Evolutionary conservation across 37 sponge, comb jelly and placozoan species (phyloP).

Genomic region (Dysidea cf. avara): DNA sequence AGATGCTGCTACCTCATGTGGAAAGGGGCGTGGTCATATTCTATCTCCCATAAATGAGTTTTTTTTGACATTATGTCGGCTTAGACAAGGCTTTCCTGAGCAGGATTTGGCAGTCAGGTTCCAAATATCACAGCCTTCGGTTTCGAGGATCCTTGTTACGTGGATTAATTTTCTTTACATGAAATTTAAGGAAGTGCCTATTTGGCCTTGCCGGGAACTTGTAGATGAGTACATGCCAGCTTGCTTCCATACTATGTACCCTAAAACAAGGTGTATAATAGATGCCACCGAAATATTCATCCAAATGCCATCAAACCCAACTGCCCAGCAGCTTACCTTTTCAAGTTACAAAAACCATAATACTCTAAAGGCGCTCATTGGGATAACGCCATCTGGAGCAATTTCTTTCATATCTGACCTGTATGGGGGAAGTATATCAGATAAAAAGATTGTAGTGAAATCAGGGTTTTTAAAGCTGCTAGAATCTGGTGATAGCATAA

Average conservation of each 20-base stretch:
- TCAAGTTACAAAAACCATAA: no score
- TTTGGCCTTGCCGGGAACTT: neutral
- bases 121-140: neutral
- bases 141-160: neutral
- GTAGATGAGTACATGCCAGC: conserved; percentile 4
- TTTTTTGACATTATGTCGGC: neutral
- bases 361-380: no score
- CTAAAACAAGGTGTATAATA: conserved; percentile 4
- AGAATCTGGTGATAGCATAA: conserved; percentile 16
- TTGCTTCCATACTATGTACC: neutral
- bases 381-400: no score
- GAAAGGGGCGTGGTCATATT: no score
- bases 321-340: no score
- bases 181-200: neutral
- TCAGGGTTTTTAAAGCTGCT: conserved; percentile 13
- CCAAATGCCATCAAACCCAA: no score
- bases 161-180: neutral
- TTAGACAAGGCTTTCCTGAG: neutral
- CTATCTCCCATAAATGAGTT: neutral
- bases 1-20: no score
- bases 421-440: conserved; percentile 30
- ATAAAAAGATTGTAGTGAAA: conserved; percentile 3
- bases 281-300: no score
- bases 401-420: conserved; percentile 15
- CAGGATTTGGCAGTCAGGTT: conserved; percentile 7